Base-by-base conservation (phyloP, 2,113 vertebrate species). In the Callopanchax toddi region DNA sequence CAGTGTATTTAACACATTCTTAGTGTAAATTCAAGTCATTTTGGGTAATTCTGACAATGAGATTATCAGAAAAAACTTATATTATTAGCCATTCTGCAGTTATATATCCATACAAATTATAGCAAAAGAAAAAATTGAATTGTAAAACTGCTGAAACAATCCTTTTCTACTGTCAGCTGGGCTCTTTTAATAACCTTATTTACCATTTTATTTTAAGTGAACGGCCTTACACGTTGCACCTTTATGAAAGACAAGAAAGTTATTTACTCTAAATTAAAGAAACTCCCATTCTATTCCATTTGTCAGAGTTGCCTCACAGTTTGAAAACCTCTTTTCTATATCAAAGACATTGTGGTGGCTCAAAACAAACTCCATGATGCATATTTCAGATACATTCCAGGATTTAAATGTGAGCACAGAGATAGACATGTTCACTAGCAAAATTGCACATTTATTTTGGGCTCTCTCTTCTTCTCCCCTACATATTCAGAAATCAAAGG, bases 401-500 rank as follows among this genome's bases (percentile, higher is more conserved):
- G 62, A 25, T 57, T 58, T 58, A 39, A 22, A 43, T 70, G 23
- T 84, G 45, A 74, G 58, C 9, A 61, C 56, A 64, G 74, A 64
- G 74, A 69, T 45, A 57, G 23, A 75, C 25, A 37, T 71, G 58
- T 84, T 81, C 75, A 64, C 71, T 48, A 1, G 63, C 37, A 40
- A 83, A 85, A 83, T 87, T 85, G 61, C 74, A 80, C 85, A 90
- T 92, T 91, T 92, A 91, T 87, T 86, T 85, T 93, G 89, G 90
- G 78, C 86, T 89, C 85, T 93, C 80, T 93, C 82, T 93, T 92
- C 82, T 92, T 93, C 86, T 91, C 78, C 87, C 90, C 90, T 85
- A 91, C 71, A 84, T 82, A 92, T 93, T 93, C 91, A 93, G 92
- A 93, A 85, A 91, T 79, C 87, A 91, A 85, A 93, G 92, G 92